Evolutionary conservation across 2,797 vertebrate species (phyloP).

Genomic region (Sebastes nivosus): DNA sequence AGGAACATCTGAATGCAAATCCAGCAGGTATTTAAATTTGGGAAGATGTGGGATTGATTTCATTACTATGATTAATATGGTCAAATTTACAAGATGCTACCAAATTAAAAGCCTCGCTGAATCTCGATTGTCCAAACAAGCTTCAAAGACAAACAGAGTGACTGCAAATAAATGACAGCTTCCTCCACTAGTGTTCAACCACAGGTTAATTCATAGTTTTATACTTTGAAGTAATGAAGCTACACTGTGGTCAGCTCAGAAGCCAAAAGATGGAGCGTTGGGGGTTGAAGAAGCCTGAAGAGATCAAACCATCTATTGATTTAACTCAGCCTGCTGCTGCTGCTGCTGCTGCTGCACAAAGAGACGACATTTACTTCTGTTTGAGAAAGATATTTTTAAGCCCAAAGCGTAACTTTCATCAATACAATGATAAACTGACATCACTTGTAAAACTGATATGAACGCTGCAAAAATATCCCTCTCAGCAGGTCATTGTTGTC

Average conservation of each 20-base stretch:
- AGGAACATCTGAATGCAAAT: slow-evolving; percentile 27
- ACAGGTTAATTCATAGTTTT: neutral
- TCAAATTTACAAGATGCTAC: slow-evolving; percentile 27
- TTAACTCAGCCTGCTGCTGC: slow-evolving; percentile 42
- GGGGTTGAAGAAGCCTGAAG: slow-evolving; percentile 28
- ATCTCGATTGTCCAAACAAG: neutral
- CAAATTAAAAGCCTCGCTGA: slow-evolving; percentile 1
- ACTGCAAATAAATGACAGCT: neutral
- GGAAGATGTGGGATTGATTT: slow-evolving; percentile 2
- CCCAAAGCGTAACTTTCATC: neutral
- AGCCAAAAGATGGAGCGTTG: neutral
- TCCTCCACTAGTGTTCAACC: neutral
- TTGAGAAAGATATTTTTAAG: neutral
- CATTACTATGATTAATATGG: slow-evolving; percentile 11
- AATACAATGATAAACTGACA: too few relatives aligned
- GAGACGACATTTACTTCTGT: neutral
- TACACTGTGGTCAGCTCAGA: neutral
- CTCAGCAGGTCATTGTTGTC: too few relatives aligned
- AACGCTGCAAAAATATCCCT: too few relatives aligned
- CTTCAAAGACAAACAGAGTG: neutral
- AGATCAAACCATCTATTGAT: slow-evolving; percentile 70
- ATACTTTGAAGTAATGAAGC: neutral
- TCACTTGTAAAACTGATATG: too few relatives aligned
- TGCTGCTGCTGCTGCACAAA: slow-evolving; percentile 4
- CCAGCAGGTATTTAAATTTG: slow-evolving; percentile 24